phyloP scores from a whole-genome alignment of 2,113 vertebrate species.

The Serinus canaria region DNA sequence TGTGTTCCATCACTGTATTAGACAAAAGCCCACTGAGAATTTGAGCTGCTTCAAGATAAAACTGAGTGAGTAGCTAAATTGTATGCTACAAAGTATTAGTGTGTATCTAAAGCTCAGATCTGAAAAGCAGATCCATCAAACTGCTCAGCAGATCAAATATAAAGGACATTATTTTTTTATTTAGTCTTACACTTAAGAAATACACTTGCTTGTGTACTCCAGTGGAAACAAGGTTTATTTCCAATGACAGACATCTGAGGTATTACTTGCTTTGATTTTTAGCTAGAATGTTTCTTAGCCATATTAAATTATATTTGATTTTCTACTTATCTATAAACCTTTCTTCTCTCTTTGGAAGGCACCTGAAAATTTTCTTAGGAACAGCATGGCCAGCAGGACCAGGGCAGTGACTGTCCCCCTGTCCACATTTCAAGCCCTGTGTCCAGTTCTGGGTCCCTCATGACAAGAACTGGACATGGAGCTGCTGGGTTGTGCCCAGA shows the following conservation, averaged over 20 bases:
- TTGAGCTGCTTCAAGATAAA: not conserved
- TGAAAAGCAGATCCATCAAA: not conserved
- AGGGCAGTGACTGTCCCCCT: not conserved
- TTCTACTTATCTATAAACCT: not conserved
- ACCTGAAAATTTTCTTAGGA: not conserved
- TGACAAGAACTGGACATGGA: not conserved
- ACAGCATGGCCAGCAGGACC: not conserved
- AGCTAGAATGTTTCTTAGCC: not conserved
- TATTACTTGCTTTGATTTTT: not conserved
- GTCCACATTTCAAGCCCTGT: not conserved
- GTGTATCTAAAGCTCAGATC: not conserved
- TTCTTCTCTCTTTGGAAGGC: not conserved
- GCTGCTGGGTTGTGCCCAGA: not conserved
- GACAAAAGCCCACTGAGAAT: constrained; percentile 1
- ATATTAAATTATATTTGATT: not conserved
- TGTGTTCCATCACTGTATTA: not conserved
- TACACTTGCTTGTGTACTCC: not conserved
- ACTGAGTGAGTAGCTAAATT: not conserved
- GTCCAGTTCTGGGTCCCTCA: not conserved
- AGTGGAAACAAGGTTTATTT: not conserved
- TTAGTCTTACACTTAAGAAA: not conserved
- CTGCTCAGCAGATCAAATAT: not conserved
- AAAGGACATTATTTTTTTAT: not conserved
- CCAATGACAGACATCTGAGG: not conserved
- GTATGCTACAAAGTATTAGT: not conserved